Evolutionary conservation across 2,797 vertebrate species (phyloP).

Genomic region (Peromyscus eremicus): DNA sequence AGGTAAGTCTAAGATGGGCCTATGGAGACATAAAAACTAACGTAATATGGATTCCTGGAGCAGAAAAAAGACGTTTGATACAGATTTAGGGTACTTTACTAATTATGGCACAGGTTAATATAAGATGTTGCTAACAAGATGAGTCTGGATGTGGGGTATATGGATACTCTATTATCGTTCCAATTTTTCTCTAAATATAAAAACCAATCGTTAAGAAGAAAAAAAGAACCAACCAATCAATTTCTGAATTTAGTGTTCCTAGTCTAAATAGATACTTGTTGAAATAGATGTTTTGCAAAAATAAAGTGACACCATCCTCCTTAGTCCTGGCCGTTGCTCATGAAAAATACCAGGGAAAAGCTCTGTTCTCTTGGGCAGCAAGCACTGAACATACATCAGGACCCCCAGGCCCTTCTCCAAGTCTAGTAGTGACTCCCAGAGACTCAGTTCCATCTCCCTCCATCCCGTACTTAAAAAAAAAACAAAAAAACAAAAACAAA

Average conservation of each 20-base stretch:
- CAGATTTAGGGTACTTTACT: constrained; percentile 10
- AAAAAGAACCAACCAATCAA: not conserved
- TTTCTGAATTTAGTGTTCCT: not conserved
- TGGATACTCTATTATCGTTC: constrained; percentile 16
- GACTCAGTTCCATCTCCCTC: not conserved
- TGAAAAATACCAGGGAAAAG: constrained; percentile 53
- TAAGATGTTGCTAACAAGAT: not conserved
- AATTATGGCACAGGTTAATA: not conserved
- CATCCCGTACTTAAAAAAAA: not conserved
- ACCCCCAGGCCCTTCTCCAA: not conserved
- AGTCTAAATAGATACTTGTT: constrained; percentile 37
- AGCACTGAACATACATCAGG: constrained; percentile 38
- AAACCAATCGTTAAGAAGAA: constrained; percentile 22
- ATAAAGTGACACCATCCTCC: constrained; percentile 7
- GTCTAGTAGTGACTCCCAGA: not conserved
- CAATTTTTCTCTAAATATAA: constrained; percentile 53
- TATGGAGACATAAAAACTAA: constrained; percentile 41
- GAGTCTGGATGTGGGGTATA: not conserved
- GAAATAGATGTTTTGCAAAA: constrained; percentile 39
- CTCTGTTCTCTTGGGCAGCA: not conserved
- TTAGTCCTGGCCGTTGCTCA: constrained; percentile 11
- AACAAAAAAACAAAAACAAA: too few relatives aligned
- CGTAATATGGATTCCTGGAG: constrained; percentile 9
- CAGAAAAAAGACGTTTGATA: constrained; percentile 26
- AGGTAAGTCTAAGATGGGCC: constrained; percentile 22